A percentile compares a stretch with the other conserved stretches of the same genome.
These are phyloP conservation scores for Scaptomyza pallida DNA, from an alignment of 1,140 invertebrate genomes.

Conservation along the genomic window DNA sequence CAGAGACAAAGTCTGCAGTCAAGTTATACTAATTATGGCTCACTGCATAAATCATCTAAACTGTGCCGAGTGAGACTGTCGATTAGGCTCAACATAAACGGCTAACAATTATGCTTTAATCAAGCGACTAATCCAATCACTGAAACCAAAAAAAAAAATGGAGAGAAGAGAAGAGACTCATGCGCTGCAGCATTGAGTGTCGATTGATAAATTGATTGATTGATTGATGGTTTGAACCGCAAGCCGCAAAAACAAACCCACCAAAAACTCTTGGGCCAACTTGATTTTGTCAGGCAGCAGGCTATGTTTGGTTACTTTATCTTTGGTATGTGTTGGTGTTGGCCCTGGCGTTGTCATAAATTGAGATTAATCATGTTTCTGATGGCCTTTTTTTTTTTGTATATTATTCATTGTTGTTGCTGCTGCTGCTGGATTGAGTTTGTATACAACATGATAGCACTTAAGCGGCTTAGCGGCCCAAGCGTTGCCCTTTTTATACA, in stretches of 20 bases:
- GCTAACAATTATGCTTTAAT: conserved; percentile 33
- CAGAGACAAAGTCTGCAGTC: not conserved
- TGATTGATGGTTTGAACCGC: conserved; percentile 38
- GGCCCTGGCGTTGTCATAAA: conserved; percentile 69
- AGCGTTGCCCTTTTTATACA: conserved; percentile 28
- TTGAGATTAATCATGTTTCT: conserved; percentile 79
- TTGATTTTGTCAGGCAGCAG: conserved; percentile 27
- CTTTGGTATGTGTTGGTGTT: conserved; percentile 15
- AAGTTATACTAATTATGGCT: conserved; percentile 24
- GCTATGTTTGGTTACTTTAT: not conserved
- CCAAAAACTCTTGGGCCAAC: conserved; percentile 1
- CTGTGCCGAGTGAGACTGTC: conserved; percentile 16
- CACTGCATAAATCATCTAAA: conserved; percentile 42
- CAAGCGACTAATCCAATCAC: conserved; percentile 20
- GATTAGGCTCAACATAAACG: conserved; percentile 30
- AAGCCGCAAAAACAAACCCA: not conserved
- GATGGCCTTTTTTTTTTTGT: too few species aligned
- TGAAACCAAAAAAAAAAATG: too few species aligned
- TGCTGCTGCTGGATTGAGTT: conserved; percentile 41
- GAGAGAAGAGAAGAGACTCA: too few species aligned
- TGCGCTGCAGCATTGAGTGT: conserved; percentile 6
- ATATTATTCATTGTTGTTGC: too few species aligned
- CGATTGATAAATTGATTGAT: conserved; percentile 60
- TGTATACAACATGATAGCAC: conserved; percentile 62
- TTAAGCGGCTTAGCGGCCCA: conserved; percentile 57